A percentile compares a stretch with the other conserved stretches of the same genome.
These are phyloP conservation scores for Heterotis niloticus DNA, from an alignment of 2,113 vertebrate species.

Conservation along the genomic window DNA sequence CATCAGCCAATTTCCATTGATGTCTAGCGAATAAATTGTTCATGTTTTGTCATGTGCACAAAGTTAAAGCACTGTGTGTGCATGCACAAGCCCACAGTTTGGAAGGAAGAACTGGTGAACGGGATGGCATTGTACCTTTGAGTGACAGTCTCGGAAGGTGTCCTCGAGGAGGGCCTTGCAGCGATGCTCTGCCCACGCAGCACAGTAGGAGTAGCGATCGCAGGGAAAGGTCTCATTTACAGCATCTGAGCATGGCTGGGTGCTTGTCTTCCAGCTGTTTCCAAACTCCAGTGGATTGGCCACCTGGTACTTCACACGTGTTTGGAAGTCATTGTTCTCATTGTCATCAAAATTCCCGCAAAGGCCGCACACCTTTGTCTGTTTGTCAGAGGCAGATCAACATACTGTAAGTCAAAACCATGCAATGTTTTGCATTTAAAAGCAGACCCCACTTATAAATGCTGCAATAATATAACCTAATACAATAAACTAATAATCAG, in stretches of 20 bases:
- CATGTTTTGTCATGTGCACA: too few species aligned
- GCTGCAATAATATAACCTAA: too few species aligned
- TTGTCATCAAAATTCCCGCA: constrained; percentile 80
- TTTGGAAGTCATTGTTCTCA: constrained; percentile 72
- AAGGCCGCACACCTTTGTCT: constrained; percentile 72
- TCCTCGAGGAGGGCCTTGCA: constrained; percentile 68
- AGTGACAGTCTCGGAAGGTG: constrained; percentile 70
- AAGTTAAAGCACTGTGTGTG: too few species aligned
- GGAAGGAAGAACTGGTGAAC: too few species aligned
- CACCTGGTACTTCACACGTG: constrained; percentile 49
- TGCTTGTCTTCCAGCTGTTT: constrained; percentile 71
- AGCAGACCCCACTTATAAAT: too few species aligned
- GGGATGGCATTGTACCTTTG: constrained; percentile 52
- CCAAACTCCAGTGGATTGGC: constrained; percentile 65
- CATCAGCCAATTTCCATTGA: too few species aligned
- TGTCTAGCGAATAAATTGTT: too few species aligned
- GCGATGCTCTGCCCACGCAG: constrained; percentile 70
- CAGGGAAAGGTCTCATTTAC: constrained; percentile 68
- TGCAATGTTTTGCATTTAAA: too few species aligned
- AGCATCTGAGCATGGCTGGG: constrained; percentile 66
- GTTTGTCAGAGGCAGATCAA: constrained; percentile 3
- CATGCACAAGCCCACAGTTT: too few species aligned
- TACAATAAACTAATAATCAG: too few species aligned
- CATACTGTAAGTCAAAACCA: too few species aligned
- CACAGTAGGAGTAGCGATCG: constrained; percentile 72